Conservation (phyloP, 2,888 invertebrate genomes). For the Drosophila atripex region DNA sequence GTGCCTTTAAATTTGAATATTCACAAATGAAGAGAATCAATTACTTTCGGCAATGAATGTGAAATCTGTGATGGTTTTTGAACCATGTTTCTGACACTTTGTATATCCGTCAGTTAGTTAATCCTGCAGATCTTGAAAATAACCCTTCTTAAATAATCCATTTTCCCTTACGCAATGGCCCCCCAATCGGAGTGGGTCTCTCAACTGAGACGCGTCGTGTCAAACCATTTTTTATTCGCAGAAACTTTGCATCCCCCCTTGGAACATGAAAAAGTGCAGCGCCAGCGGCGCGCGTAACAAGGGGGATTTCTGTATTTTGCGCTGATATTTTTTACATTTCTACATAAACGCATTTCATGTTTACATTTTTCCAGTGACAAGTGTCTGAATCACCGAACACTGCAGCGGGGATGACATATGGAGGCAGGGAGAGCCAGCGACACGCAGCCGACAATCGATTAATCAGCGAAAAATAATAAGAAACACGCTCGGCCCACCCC, state of each 20-base stretch:
- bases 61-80: neutral
- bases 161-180: slow-evolving; percentile 28
- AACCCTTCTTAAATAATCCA: slow-evolving; percentile 3
- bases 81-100: neutral
- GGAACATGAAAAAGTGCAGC: slow-evolving; percentile 3
- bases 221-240: slow-evolving; percentile 45
- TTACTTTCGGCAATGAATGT: neutral
- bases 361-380: slow-evolving; percentile 79
- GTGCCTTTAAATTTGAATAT: neutral
- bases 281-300: slow-evolving; percentile 1
- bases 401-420: slow-evolving; percentile 70
- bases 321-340: slow-evolving; percentile 50
- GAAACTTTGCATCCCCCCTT: slow-evolving; percentile 30
- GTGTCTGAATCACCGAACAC: slow-evolving; percentile 77
- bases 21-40: neutral
- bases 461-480: slow-evolving; percentile 80
- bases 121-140: neutral
- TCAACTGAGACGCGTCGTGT: slow-evolving; percentile 45
- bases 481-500: slow-evolving; percentile 64
- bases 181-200: slow-evolving; percentile 12
- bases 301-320: slow-evolving; percentile 34
- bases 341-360: slow-evolving; percentile 77
- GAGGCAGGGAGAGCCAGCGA: slow-evolving; percentile 73
- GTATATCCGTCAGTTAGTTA: neutral
- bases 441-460: slow-evolving; percentile 81